Evolutionary conservation across 37 sponge, comb jelly and placozoan species (phyloP).

Genomic region (Aphrocallistes beatrix): DNA sequence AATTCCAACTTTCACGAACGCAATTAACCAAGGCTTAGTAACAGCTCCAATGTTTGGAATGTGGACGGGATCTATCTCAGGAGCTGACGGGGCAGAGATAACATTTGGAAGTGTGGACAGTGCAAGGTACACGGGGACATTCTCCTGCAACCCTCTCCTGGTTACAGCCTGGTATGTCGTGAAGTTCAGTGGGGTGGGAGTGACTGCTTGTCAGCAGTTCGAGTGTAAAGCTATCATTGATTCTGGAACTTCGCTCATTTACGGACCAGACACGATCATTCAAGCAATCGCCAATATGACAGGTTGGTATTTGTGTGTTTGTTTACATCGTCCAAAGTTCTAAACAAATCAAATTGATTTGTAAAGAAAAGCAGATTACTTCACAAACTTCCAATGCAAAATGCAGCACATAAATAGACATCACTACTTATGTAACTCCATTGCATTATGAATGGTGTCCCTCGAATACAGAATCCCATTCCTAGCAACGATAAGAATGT

Average conservation of each 20-base stretch:
- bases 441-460: no score
- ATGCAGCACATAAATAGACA: no score
- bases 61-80: neutral
- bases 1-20: neutral
- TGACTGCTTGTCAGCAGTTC: neutral
- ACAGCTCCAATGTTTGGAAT: neutral
- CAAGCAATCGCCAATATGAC: neutral
- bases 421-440: no score
- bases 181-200: neutral
- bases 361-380: no score
- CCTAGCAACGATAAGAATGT: no score
- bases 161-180: neutral
- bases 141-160: neutral
- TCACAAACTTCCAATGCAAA: no score
- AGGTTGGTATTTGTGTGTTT: no score
- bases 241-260: neutral
- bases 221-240: neutral
- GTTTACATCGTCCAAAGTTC: no score
- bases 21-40: neutral
- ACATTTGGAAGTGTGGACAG: neutral
- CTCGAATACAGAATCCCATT: no score
- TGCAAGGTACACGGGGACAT: neutral
- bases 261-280: neutral
- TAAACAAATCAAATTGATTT: no score
- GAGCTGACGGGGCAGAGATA: neutral